Evolutionary conservation across 37 sponge, comb jelly and placozoan genomes (phyloP).

Genomic region (Geodia barretti): DNA sequence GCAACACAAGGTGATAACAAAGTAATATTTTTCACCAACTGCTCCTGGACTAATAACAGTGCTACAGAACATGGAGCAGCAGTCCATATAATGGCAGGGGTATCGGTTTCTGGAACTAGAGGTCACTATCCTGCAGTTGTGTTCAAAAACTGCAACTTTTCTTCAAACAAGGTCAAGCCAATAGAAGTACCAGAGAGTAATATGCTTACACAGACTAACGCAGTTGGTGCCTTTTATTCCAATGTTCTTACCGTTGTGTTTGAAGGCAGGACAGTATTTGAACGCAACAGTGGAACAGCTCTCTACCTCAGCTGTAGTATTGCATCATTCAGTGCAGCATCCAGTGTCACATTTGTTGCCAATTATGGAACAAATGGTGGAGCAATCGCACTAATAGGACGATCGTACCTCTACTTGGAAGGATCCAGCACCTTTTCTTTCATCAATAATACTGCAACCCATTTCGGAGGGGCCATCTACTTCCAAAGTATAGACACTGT

Average conservation of each 20-base stretch:
- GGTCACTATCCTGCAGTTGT: background rate
- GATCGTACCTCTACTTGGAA: background rate
- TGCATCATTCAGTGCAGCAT: background rate
- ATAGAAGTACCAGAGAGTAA: background rate
- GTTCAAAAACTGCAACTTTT: background rate
- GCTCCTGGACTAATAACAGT: background rate
- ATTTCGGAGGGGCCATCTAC: background rate
- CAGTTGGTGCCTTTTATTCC: background rate
- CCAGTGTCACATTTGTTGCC: background rate
- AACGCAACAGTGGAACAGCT: background rate
- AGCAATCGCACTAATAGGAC: background rate
- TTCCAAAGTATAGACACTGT: background rate
- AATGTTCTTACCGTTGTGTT: background rate
- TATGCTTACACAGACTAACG: background rate
- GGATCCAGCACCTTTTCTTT: background rate
- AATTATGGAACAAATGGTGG: background rate
- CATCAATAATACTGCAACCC: background rate
- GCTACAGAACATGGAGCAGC: background rate
- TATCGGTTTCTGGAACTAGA: background rate
- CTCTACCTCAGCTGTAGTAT: background rate
- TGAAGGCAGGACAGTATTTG: background rate
- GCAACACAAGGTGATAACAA: background rate
- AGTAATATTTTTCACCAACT: background rate
- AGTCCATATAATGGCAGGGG: background rate
- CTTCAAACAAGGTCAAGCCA: background rate